phyloP scores from a whole-genome alignment of 1,140 invertebrate genomes.

The Arctopsyche grandis region DNA sequence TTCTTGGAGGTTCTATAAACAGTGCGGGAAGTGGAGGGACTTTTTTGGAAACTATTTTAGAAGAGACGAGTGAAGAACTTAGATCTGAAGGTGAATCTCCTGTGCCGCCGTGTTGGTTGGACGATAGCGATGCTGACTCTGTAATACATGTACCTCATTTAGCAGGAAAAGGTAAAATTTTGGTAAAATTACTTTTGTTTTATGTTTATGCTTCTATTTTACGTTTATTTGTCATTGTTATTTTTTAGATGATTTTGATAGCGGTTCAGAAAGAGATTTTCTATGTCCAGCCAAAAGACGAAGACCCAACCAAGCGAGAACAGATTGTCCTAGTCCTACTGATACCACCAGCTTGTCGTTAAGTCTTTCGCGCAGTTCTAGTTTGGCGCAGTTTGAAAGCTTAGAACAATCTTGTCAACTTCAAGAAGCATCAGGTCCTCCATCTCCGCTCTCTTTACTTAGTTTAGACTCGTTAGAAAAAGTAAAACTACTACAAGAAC shows the following conservation, averaged over 20 bases:
- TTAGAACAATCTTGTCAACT: constrained; percentile 76
- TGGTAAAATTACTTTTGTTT: not conserved
- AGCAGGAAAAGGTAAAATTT: constrained; percentile 42
- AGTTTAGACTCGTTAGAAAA: constrained; percentile 67
- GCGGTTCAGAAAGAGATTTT: constrained; percentile 78
- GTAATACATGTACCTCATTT: constrained; percentile 61
- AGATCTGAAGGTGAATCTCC: constrained; percentile 70
- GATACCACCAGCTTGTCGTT: constrained; percentile 64
- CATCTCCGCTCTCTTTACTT: constrained; percentile 63
- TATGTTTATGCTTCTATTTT: not conserved
- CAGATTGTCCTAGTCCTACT: constrained; percentile 59
- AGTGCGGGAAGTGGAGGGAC: constrained; percentile 63
- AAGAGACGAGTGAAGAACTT: constrained; percentile 81
- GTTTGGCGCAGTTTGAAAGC: constrained; percentile 82
- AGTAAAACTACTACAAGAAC: constrained; percentile 55
- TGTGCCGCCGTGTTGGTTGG: constrained; percentile 60
- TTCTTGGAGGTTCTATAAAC: constrained; percentile 52
- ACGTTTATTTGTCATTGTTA: not conserved
- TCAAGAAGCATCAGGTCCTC: constrained; percentile 61
- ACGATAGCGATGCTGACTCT: constrained; percentile 65
- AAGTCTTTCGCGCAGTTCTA: constrained; percentile 75
- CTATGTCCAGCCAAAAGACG: constrained; percentile 82
- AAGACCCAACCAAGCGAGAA: constrained; percentile 65
- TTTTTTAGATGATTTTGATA: constrained; percentile 64
- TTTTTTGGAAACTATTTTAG: constrained; percentile 78